Conservation (phyloP, 1,140 invertebrate genomes). For the Trichonephila inaurata region DNA sequence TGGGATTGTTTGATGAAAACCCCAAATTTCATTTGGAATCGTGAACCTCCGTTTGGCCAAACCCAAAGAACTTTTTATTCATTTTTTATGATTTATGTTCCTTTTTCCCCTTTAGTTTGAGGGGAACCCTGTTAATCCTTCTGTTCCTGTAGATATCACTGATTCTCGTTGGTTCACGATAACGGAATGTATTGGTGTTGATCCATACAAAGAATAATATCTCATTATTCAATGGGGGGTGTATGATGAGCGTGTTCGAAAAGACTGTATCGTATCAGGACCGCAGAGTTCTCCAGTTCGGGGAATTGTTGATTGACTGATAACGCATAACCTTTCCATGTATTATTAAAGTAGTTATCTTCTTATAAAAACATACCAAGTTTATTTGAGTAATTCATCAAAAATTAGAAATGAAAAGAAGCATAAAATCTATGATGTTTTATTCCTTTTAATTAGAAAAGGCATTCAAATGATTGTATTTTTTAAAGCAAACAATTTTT, state of each 20-base stretch:
- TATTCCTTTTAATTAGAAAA: too few relatives aligned
- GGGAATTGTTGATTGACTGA: not conserved
- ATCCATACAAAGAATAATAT: not conserved
- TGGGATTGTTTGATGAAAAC: slow-evolving; percentile 26
- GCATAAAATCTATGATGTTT: too few relatives aligned
- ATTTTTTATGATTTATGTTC: not conserved
- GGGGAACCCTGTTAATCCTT: not conserved
- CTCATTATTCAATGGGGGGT: not conserved
- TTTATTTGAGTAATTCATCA: too few relatives aligned
- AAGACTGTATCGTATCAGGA: not conserved
- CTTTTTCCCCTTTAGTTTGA: not conserved
- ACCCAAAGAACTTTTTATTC: not conserved
- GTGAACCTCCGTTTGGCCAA: not conserved
- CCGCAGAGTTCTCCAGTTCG: not conserved
- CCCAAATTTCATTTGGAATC: slow-evolving; percentile 14
- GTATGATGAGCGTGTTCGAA: not conserved
- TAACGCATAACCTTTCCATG: too few relatives aligned
- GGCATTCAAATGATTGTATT: too few relatives aligned
- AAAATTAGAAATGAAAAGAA: too few relatives aligned
- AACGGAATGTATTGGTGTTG: not conserved
- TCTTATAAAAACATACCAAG: too few relatives aligned
- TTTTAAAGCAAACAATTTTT: too few relatives aligned
- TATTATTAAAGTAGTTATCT: too few relatives aligned
- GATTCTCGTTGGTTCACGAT: not conserved
- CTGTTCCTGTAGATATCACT: not conserved